Evolutionary conservation across 2,797 vertebrate genomes (phyloP), one percentile per base, ranked within the genome.

Genomic region (Enteromius viviparus): DNA sequence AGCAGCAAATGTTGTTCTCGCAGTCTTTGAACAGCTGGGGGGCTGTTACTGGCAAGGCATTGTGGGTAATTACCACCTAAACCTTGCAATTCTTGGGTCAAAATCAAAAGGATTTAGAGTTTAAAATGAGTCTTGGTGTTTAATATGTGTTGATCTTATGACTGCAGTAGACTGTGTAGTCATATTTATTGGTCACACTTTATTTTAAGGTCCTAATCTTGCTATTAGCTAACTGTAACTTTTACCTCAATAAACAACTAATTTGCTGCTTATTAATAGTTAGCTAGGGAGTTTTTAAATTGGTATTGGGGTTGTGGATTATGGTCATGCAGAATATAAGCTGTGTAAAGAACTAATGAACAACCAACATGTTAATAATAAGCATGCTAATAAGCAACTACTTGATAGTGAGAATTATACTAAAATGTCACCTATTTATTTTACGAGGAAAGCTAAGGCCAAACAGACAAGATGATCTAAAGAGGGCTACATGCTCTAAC

Each of bases 1-100:
- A 85, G 70, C 76, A 90, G 91, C 94, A 95, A 94, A 94, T 95
- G 95, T 94, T 95, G 93, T 94, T 94, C 92, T 95, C 90, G 90
- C 92, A 94, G 93, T 89, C 91, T 93, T 92, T 87, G 90, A 95
- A 94, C 93, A 95, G 94, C 93, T 95, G 93, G 93, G 85, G 93
- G 94, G 91, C 92, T 94, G 89, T 90, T 87, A 92, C 91, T 92
- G 89, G 81, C 32, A 88, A 90, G 91, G 92, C 91, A 92, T 93
- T 95, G 91, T 94, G 94, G 94, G 92, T 94, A 94, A 93, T 88
- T 66, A 89, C 89, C 92, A 90, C 89, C 89, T 90, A 90, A 88
- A 90, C 91, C 87, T 89, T 90, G 93, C 92, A 88, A 93, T 93
- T 87, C 84, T 78, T 55, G 77, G 75, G 88, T 65, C 53, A 88